Base-by-base conservation (phyloP, 1,140 invertebrate genomes). In the Apis cerana region DNA sequence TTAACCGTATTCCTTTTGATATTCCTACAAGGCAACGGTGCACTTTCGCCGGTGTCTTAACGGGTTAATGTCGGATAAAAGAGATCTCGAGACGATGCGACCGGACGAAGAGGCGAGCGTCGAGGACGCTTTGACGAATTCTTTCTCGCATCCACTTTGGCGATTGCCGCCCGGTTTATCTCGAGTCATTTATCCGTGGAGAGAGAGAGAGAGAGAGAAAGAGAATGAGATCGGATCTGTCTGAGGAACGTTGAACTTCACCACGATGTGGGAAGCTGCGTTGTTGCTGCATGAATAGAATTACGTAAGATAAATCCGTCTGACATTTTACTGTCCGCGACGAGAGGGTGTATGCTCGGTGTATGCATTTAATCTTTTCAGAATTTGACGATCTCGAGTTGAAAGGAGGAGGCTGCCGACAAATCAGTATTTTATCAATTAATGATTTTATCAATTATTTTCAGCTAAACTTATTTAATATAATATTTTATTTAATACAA, bases 1-100 rank as follows among this genome's bases (percentile, higher is more conserved):
- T 91, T 91, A 91, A 92, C 78, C 82, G 85, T 85, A 91, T 91
- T 91, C 90, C 90, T 91, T 92, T 92, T 91, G 89, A 91, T 88
- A 90, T 88, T 89, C 78, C 78, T 83, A 56, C 74, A 80, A 85
- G 19, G 33, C 33, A 78, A 61, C 72, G 61, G 78, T 64, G 79
- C 64, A 58, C 67, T 68, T 64, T 68, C 68, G 61, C 71, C 56
- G 78, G 80, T 83, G 61, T 89, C 71, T 89, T 87, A 89, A 84
- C 87, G 62, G 71, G 85, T 88, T 89, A 89, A 50, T 65, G 15
- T 17, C 62, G 67, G 67, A 65, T 78, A 81, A 86, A 89, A 87
- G 81, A 23, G 78, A 75, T 84, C 69, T 19, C 56, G 21, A 33
- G 75, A 17, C 61, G 83, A 87, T 68, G 72, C 78, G 54, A 33